These are phyloP conservation scores for Podarcis cretensis DNA, from an alignment of 2,113 vertebrate species.

Conservation along the genomic window DNA sequence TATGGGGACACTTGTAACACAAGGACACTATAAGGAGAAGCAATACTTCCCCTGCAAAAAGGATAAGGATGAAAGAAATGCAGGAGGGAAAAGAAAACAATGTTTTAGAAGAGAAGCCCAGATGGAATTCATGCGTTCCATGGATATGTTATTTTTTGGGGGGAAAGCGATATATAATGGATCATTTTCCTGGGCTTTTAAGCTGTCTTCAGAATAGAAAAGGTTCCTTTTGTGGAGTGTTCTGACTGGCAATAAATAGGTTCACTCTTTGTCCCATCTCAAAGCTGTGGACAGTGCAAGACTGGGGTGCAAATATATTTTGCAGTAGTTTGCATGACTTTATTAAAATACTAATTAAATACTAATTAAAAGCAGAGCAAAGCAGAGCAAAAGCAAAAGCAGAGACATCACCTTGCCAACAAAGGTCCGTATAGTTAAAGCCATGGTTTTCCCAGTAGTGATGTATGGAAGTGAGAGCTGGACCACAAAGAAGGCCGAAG, in stretches of 20 bases:
- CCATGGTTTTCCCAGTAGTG: too few species aligned
- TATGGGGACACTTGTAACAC: conserved; percentile 23
- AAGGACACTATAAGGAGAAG: conserved; percentile 17
- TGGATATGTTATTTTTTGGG: conserved; percentile 51
- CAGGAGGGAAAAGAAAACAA: conserved; percentile 22
- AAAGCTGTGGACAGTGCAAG: background rate
- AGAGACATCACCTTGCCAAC: too few species aligned
- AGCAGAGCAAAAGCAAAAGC: too few species aligned
- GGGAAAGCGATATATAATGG: conserved; percentile 14
- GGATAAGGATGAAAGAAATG: conserved; percentile 38
- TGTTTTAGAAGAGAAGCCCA: conserved; percentile 8
- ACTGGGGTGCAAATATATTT: background rate
- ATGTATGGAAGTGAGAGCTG: too few species aligned
- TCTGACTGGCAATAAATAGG: background rate
- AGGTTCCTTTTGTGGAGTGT: background rate
- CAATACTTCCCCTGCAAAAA: background rate
- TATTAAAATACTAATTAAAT: background rate
- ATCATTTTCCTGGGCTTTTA: conserved; percentile 15
- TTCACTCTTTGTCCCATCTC: too few species aligned
- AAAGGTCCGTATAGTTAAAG: too few species aligned
- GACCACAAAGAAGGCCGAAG: too few species aligned
- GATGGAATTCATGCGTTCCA: background rate
- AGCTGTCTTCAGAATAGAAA: background rate
- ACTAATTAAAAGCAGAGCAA: too few species aligned
- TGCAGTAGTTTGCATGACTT: background rate